phyloP scores from a whole-genome alignment of 2,113 vertebrate species.

The Tragelaphus strepsiceros region DNA sequence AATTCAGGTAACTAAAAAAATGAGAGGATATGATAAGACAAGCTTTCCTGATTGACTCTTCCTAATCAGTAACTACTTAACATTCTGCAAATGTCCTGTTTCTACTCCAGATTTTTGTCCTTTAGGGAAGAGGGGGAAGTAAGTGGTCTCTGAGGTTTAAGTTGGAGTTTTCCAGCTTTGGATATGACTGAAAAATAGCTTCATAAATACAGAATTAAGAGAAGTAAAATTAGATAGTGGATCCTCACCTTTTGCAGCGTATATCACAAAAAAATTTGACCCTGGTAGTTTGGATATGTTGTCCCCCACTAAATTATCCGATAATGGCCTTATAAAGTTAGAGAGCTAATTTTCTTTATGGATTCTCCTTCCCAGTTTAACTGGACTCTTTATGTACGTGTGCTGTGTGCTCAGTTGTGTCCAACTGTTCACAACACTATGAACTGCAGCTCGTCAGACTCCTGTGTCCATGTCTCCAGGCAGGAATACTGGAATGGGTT shows the following conservation, averaged over 20 bases:
- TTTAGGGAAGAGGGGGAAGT: neutral
- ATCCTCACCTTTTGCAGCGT: neutral
- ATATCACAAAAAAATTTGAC: neutral
- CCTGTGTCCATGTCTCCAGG: neutral
- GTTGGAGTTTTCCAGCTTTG: neutral
- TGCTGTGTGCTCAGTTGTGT: neutral
- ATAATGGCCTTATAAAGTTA: slow-evolving; percentile 45
- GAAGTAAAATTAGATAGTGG: neutral
- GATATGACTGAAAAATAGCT: neutral
- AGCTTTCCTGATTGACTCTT: neutral
- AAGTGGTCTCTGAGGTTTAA: neutral
- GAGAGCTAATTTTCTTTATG: slow-evolving; percentile 45
- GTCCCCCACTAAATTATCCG: neutral
- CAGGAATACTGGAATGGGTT: neutral
- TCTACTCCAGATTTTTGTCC: neutral
- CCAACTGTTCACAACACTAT: neutral
- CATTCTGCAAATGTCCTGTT: neutral
- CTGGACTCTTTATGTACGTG: slow-evolving; percentile 14
- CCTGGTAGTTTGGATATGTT: neutral
- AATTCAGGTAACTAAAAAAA: neutral
- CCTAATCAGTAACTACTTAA: neutral
- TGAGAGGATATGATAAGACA: neutral
- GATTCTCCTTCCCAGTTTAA: neutral
- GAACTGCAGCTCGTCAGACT: neutral
- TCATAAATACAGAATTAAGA: neutral